Base-by-base conservation (phyloP, 2,888 invertebrate species). In the Steinernema hermaphroditum region DNA sequence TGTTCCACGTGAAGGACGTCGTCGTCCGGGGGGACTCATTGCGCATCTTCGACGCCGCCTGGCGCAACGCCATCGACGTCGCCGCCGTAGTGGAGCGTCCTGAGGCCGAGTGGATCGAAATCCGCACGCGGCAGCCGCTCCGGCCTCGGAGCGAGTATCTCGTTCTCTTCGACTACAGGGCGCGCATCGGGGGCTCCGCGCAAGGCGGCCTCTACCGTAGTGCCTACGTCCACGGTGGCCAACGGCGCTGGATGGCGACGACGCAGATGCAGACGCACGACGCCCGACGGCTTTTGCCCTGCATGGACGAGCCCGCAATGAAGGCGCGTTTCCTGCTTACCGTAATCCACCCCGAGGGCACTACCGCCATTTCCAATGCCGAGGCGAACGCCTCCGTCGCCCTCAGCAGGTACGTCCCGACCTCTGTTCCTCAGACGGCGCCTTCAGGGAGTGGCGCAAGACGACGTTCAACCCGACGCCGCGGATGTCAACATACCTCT, bases 401-500 rank as follows among this genome's bases (percentile, higher is more conserved):
- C 24, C 24, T 62, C 29, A 32, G 32, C 16, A 62, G 62, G 43
- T 41, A 24, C 70, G 16, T 62, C n/a, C 44, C n/a, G n/a, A n/a
- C n/a, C n/a, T n/a, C n/a, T n/a, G n/a, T n/a, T n/a, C n/a, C n/a
- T n/a, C n/a, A n/a, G n/a, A n/a, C n/a, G n/a, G n/a, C n/a, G n/a
- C n/a, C n/a, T 68, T n/a, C 41, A 69, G 69, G 19, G 43, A 43
- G 43, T 69, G 69, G 69, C 46, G 27, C 9, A 44, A 32, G 19
- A 46, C 69, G 6, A 12, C 19, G 12, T 96, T 95, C 87, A 89
- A 91, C 27, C 91, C 91, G 77, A 93, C 93, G 72, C 92, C 92
- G 0, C 91, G 91, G 0, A 96, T 96, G 95, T 94, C 94, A 14
- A 94, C 94, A 0, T 96, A 96, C 83, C 88, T 96, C 22, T 91